Base-by-base conservation (phyloP, 2,113 vertebrate genomes). In the Polypterus senegalus region DNA sequence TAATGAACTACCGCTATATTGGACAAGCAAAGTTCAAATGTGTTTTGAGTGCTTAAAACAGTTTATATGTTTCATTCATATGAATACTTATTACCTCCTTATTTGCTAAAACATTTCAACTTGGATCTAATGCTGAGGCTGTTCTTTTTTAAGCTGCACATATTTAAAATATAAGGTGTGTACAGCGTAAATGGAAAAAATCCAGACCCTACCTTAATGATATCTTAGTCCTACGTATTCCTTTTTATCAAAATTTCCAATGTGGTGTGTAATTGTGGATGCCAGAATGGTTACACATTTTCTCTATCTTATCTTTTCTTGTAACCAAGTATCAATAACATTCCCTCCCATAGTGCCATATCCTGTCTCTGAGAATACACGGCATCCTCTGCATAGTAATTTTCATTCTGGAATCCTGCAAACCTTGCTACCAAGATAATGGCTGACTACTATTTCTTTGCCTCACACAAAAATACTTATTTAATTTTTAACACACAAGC, bases 211-310 rank as follows among this genome's bases (percentile, higher is more conserved):
- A 86, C 87, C 83, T 89, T 85, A 89, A 87, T 77, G 76, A 87
- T 79, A 89, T 80, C 83, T 86, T 85, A 80, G 81, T 81, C 87
- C 88, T 91, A 86, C 69, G 81, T 67, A 84, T 27, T 78, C 82
- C 76, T 76, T 89, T 89, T 87, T 87, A 88, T 89, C 84, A 87
- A 82, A 87, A 77, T 81, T 88, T 88, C 83, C 85, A 89, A 72
- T 72, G 76, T 67, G 65, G 77, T 72, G 76, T 77, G 74, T 70
- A 70, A 74, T 72, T 45, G 55, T 67, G 71, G 75, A 84, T 84
- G 77, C 79, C 87, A 77, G 74, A 79, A 78, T 76, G 81, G 78
- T 7, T 53, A 80, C 65, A 81, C 78, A 74, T 75, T 78, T 67
- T 66, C 83, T 70, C 54, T 73, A 79, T 80, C 79, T 81, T 76